A percentile compares a stretch with the other conserved stretches of the same genome.
Evolutionary conservation across 23 tunicate genomes (phyloP).

Genomic region (Trididemnum miniatum): DNA sequence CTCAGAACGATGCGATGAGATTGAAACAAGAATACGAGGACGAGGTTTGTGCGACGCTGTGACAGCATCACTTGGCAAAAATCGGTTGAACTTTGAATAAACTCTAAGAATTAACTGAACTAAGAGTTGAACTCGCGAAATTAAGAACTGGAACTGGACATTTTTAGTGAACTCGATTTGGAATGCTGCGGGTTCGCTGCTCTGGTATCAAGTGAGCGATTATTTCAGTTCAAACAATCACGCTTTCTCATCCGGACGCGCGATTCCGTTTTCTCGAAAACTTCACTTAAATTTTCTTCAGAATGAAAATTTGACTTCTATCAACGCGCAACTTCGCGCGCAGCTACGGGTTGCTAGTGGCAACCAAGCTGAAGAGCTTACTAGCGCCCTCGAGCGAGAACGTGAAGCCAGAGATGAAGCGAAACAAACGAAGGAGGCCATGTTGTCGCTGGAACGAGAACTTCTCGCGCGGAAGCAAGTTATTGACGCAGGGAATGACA

Average conservation of each 20-base stretch:
- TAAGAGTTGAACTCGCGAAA: too few relatives aligned
- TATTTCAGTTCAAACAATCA: too few relatives aligned
- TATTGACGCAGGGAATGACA: conserved; percentile 68
- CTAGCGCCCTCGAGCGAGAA: conserved; percentile 51
- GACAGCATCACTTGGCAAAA: too few relatives aligned
- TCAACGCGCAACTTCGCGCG: conserved; percentile 27
- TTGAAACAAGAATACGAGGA: conserved; percentile 38
- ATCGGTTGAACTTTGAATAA: too few relatives aligned
- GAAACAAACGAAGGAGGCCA: conserved; percentile 13
- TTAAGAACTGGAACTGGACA: too few relatives aligned
- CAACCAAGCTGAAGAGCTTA: conserved; percentile 25
- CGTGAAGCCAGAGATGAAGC: conserved; percentile 27
- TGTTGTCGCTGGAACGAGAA: conserved; percentile 41
- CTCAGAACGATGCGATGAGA: conserved; percentile 42
- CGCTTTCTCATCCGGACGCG: too few relatives aligned
- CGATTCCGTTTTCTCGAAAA: too few relatives aligned
- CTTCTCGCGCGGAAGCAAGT: conserved; percentile 57
- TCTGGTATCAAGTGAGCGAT: too few relatives aligned
- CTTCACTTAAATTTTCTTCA: too few relatives aligned
- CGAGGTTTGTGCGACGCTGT: conserved; percentile 58
- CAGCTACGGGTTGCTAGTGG: conserved; percentile 12
- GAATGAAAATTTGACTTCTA: conserved; percentile 1
- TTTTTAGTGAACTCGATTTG: too few relatives aligned
- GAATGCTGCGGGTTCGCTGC: too few relatives aligned
- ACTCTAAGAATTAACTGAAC: too few relatives aligned